Conservation (phyloP, 2,888 invertebrate genomes). For the Andrena fulva region DNA sequence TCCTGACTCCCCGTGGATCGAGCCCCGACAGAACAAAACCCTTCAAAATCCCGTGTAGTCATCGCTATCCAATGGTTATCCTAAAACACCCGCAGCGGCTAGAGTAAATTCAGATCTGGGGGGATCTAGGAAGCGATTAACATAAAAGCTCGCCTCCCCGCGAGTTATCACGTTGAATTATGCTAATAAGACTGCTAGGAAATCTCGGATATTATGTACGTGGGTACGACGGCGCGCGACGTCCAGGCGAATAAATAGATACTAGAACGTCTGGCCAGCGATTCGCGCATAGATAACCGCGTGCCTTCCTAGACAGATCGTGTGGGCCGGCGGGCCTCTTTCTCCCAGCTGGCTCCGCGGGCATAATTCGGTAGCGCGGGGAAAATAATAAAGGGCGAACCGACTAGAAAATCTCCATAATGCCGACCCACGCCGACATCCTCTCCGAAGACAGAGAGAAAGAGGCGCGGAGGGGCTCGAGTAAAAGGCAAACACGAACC, state of each 20-base stretch:
- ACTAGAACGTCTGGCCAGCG: slow-evolving; percentile 15
- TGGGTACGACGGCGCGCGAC: slow-evolving; percentile 32
- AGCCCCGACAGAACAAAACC: not conserved
- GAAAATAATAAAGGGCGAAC: slow-evolving; percentile 57
- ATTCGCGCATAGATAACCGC: slow-evolving; percentile 14
- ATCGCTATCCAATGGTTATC: slow-evolving; percentile 1
- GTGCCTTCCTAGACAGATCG: slow-evolving; percentile 13
- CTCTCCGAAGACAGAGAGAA: not conserved
- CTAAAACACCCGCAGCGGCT: slow-evolving; percentile 2
- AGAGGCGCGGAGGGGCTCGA: not conserved
- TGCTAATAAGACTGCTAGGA: slow-evolving; percentile 65
- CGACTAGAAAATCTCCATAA: slow-evolving; percentile 66
- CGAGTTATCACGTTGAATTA: slow-evolving; percentile 64
- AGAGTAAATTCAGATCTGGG: slow-evolving; percentile 24
- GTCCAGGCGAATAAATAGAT: slow-evolving; percentile 52
- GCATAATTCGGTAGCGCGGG: slow-evolving; percentile 63
- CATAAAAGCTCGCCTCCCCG: slow-evolving; percentile 43
- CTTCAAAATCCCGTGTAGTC: not conserved
- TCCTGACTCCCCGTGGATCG: not conserved
- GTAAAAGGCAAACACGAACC: slow-evolving; percentile 62
- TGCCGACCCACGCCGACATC: slow-evolving; percentile 31
- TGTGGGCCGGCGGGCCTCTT: slow-evolving; percentile 19
- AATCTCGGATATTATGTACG: slow-evolving; percentile 38
- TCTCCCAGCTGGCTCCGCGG: slow-evolving; percentile 6
- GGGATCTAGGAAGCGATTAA: slow-evolving; percentile 31